These are phyloP conservation scores for Ciconia boyciana DNA, from an alignment of 2,113 vertebrate genomes.

Conservation along the genomic window DNA sequence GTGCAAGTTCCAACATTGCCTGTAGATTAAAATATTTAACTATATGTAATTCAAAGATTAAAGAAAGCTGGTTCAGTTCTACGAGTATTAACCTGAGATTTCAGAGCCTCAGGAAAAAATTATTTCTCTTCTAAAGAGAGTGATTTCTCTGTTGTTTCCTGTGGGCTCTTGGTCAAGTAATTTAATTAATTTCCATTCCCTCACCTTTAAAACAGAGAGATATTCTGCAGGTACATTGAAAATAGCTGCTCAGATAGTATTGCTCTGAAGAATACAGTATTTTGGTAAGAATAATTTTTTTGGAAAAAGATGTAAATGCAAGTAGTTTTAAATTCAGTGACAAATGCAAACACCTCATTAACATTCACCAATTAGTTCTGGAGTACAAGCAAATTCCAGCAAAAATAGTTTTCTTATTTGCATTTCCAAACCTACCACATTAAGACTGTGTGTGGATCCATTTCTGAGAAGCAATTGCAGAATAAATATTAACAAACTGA, in stretches of 20 bases:
- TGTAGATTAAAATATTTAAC: constrained; percentile 42
- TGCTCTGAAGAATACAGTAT: background rate
- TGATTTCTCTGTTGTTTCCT: background rate
- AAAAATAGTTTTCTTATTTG: background rate
- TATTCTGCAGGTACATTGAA: background rate
- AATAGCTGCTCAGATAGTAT: background rate
- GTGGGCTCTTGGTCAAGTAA: background rate
- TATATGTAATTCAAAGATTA: background rate
- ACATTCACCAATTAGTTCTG: background rate
- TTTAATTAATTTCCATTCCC: background rate
- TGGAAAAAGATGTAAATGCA: background rate
- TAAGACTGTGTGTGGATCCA: background rate
- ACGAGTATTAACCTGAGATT: background rate
- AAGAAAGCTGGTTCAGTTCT: background rate
- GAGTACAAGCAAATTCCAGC: background rate
- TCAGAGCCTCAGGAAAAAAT: background rate
- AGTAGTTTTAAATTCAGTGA: background rate
- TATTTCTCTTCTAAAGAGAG: background rate
- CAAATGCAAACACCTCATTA: background rate
- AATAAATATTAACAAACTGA: background rate
- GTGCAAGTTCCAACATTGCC: constrained; percentile 94
- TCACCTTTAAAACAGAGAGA: background rate
- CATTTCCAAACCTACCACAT: background rate
- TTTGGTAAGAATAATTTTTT: background rate
- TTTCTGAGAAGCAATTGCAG: background rate